phyloP scores from a whole-genome alignment of 2,113 vertebrate genomes.

The Microtus oregoni region DNA sequence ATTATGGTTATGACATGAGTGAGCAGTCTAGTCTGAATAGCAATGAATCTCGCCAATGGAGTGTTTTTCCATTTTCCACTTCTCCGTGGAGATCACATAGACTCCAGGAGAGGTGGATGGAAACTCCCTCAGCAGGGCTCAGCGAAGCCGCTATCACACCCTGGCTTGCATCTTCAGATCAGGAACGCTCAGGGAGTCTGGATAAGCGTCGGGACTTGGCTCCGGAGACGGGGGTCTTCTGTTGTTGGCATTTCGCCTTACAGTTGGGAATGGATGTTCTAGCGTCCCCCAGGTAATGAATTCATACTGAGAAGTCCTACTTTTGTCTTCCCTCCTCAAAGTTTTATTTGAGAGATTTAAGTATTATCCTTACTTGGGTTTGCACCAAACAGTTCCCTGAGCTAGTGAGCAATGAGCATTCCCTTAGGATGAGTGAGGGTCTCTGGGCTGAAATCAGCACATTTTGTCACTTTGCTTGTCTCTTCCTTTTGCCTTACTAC shows the following conservation, averaged over 20 bases:
- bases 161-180: constrained; percentile 60
- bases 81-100: constrained; percentile 51
- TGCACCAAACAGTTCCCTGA: not conserved
- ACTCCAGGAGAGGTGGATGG: constrained; percentile 63
- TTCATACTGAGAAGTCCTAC: constrained; percentile 68
- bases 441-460: constrained; percentile 6
- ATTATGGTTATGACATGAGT: not conserved
- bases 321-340: constrained; percentile 62
- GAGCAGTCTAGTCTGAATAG: constrained; percentile 28
- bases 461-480: constrained; percentile 25
- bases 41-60: constrained; percentile 43
- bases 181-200: constrained; percentile 66
- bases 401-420: constrained; percentile 22
- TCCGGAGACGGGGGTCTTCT: constrained; percentile 61
- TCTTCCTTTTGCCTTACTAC: constrained; percentile 23
- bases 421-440: constrained; percentile 58
- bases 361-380: constrained; percentile 29
- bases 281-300: constrained; percentile 21
- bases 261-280: too few species aligned
- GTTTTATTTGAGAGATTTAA: constrained; percentile 70
- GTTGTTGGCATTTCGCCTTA: constrained; percentile 54
- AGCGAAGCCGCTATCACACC: constrained; percentile 38
- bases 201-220: constrained; percentile 51
- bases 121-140: constrained; percentile 30
- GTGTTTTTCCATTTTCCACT: constrained; percentile 71